Conservation (phyloP, 1,140 invertebrate genomes). For the Branchinecta lindahli region DNA sequence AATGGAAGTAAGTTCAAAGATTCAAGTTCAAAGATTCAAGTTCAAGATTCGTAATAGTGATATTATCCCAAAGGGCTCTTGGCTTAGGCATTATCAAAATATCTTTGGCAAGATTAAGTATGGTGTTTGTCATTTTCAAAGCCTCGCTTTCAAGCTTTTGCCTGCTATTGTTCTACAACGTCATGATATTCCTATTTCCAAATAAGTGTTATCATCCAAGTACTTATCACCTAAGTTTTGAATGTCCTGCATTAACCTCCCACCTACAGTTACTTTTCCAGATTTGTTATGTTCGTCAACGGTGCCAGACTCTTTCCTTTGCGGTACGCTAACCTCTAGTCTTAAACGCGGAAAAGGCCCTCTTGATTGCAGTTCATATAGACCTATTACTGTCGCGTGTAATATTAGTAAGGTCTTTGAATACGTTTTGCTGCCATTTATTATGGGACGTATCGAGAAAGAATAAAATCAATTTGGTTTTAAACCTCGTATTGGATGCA, state of each 20-base stretch:
- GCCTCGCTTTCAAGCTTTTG: slow-evolving; percentile 3
- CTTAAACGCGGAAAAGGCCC: neutral
- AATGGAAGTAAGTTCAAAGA: neutral
- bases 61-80: neutral
- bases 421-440: neutral
- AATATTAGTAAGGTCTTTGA: slow-evolving; percentile 3
- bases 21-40: too few relatives aligned
- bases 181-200: neutral
- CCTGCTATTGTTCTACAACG: neutral
- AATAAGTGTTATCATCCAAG: neutral
- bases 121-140: neutral
- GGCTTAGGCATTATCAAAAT: slow-evolving; percentile 5
- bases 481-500: neutral
- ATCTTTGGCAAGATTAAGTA: neutral
- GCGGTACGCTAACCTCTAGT: neutral
- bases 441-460: neutral
- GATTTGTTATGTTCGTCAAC: neutral
- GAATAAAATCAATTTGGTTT: neutral
- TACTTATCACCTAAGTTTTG: neutral
- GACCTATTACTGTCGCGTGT: neutral
- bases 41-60: neutral
- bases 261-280: neutral
- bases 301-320: slow-evolving; percentile 1
- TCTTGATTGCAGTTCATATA: slow-evolving; percentile 8
- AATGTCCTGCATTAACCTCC: neutral